Base-by-base conservation (phyloP, 2,888 invertebrate species). In the Listrodromus nycthemerus region DNA sequence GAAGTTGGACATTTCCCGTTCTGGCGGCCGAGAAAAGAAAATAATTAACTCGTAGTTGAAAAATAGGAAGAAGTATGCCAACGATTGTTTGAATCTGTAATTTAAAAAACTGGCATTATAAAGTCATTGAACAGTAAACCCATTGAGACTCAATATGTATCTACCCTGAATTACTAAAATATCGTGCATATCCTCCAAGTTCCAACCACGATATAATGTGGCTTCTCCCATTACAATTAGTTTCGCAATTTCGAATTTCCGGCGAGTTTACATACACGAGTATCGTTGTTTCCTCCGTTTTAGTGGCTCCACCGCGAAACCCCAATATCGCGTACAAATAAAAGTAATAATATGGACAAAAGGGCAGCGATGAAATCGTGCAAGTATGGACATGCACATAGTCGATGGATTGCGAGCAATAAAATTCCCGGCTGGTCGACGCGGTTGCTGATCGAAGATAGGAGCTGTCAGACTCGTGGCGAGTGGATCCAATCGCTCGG, bases 401-500 rank as follows among this genome's bases (percentile, higher is more conserved):
- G 50, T 41, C 65, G 37, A 69, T 74, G 71, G 50, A 82, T 80
- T 52, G 67, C 79, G 65, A 83, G 79, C 79, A 85, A 85, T 83
- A 87, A 87, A 87, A 87, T 83, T 85, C 82, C 70, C 81, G 81
- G 78, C 70, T 71, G 48, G 82, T 82, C 80, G 82, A 61, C 52
- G 74, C 82, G 74, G 58, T 85, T 78, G 71, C 55, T 71, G 86
- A 82, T 82, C 70, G 58, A 65, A 82, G 86, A 87, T 87, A 86
- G 85, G 84, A 84, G 78, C 84, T 80, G 84, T 82, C 85, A 82
- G 85, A 83, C 82, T 77, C 80, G 79, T 65, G 71, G 33, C 79
- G 70, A 80, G 81, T 84, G 82, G 85, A 87, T 86, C 86, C 87
- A 86, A 86, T 87, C 85, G 79, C 65, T 80, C 50, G 65, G 75